Percentiles rank a stretch among this genome's conserved stretches.
Evolutionary conservation across 2,888 invertebrate genomes (phyloP).

Genomic region (Drosophila ezoana): DNA sequence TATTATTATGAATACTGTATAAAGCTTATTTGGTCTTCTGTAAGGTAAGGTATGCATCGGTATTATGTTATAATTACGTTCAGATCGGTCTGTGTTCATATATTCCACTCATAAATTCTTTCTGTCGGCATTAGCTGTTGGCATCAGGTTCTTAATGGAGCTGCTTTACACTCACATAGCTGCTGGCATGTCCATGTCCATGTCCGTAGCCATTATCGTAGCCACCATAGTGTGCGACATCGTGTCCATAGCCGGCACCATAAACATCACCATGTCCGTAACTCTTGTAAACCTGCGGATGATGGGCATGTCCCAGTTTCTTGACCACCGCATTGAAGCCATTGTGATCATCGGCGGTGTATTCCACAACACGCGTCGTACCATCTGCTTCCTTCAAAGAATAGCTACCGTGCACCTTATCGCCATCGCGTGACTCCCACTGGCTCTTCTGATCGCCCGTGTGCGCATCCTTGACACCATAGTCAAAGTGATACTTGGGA

Average conservation of each 20-base stretch:
- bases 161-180: conserved; percentile 81
- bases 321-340: conserved; percentile 86
- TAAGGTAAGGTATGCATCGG: conserved; percentile 10
- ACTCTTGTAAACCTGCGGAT: conserved; percentile 77
- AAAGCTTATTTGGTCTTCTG: conserved; percentile 28
- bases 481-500: conserved; percentile 85
- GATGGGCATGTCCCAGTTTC: conserved; percentile 84
- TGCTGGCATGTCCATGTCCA: conserved; percentile 76
- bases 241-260: conserved; percentile 58
- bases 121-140: neutral
- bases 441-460: conserved; percentile 86
- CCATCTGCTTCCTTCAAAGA: conserved; percentile 86
- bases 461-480: conserved; percentile 85
- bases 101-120: neutral
- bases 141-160: conserved; percentile 46
- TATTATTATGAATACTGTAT: conserved; percentile 32
- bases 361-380: conserved; percentile 86
- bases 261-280: conserved; percentile 56
- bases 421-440: conserved; percentile 86
- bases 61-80: conserved; percentile 14
- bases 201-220: conserved; percentile 45
- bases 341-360: conserved; percentile 85
- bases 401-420: conserved; percentile 86
- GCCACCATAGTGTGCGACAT: conserved; percentile 48
- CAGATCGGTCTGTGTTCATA: conserved; percentile 28